Conservation (phyloP, 2,797 vertebrate species). For the Myotis planiceps region DNA sequence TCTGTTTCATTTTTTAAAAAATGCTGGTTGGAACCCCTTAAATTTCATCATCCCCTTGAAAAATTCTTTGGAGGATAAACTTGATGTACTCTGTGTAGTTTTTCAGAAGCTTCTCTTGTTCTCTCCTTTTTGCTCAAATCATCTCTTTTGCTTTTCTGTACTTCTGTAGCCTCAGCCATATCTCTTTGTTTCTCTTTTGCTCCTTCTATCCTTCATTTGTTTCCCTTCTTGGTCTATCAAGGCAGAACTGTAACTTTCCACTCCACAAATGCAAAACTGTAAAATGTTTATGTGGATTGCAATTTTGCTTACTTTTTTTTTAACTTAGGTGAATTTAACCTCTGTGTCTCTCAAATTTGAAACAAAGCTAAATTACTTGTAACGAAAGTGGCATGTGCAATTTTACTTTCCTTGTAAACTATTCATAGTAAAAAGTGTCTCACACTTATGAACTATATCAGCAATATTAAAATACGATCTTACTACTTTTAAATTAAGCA, state of each 20-base stretch:
- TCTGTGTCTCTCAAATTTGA: background rate
- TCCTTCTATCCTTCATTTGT: background rate
- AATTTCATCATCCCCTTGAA: background rate
- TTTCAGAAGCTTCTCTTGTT: background rate
- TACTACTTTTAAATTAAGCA: slow-evolving; percentile 35
- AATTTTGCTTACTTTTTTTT: background rate
- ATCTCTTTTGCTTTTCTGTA: background rate
- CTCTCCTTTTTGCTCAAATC: background rate
- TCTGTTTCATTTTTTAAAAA: background rate
- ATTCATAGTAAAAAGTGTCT: slow-evolving; percentile 22
- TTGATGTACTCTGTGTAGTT: background rate
- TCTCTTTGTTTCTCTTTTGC: background rate
- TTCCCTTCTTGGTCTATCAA: background rate
- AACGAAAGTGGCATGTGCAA: background rate
- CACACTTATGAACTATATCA: background rate
- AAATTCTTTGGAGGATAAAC: background rate
- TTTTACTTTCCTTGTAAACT: slow-evolving; percentile 25
- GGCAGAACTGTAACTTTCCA: background rate
- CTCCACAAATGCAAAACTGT: background rate
- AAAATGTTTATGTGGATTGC: background rate
- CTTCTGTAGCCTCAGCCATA: background rate
- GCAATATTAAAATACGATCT: background rate
- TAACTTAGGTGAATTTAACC: background rate
- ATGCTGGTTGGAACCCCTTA: background rate
- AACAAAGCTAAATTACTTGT: slow-evolving; percentile 8